Evolutionary conservation across 1,140 invertebrate genomes (phyloP).

Genomic region (Triops longicaudatus): DNA sequence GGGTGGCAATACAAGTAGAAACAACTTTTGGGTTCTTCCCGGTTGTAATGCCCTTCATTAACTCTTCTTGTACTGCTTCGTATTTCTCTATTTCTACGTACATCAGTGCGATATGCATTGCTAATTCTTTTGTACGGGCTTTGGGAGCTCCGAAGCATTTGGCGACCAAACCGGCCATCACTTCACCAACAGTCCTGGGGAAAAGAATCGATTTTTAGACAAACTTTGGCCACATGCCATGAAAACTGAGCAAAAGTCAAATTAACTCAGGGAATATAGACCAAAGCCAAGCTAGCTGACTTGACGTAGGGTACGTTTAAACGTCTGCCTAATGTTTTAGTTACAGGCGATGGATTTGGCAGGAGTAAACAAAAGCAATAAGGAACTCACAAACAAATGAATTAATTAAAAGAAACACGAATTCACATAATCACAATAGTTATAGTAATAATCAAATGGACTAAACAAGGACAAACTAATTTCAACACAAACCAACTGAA

Average conservation of each 20-base stretch:
- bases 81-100: constrained; percentile 94
- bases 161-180: constrained; percentile 76
- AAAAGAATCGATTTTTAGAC: constrained; percentile 33
- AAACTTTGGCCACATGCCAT: constrained; percentile 2
- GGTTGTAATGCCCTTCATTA: constrained; percentile 80
- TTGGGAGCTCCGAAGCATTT: constrained; percentile 89
- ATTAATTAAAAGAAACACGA: no score
- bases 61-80: constrained; percentile 79
- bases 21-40: constrained; percentile 94
- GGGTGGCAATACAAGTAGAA: constrained; percentile 64
- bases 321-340: no score
- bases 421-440: no score
- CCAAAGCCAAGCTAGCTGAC: background rate
- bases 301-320: background rate
- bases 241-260: no score
- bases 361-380: no score
- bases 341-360: no score
- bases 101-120: constrained; percentile 80
- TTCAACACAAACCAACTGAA: no score
- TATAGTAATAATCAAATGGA: no score
- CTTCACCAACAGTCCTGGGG: constrained; percentile 71
- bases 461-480: no score
- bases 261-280: no score
- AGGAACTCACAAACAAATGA: no score
- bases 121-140: constrained; percentile 83